Evolutionary conservation across 2,797 vertebrate species (phyloP), one percentile per base, ranked within the genome.

Genomic region (Erpetoichthys calabaricus): DNA sequence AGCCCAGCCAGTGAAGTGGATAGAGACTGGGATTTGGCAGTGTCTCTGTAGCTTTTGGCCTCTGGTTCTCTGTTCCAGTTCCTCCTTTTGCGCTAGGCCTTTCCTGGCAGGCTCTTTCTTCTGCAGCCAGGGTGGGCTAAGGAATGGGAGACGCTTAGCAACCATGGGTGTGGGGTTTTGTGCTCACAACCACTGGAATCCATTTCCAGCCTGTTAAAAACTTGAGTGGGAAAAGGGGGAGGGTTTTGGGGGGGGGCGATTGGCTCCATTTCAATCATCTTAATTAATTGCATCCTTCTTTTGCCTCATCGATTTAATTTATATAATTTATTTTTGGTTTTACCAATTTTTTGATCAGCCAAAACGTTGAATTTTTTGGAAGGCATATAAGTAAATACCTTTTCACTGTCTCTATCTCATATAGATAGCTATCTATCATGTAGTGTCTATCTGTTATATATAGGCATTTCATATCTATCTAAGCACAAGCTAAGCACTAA

Each of bases 41-140:
- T 7, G 3, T 50, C 67, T 53, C n/a, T 65, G 54, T 66, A 61
- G 54, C 61, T 79, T 66, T 77, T 76, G 72, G 74, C 70, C 73
- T 55, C 59, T 6, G 44, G 67, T 45, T 42, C 58, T 47, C 60
- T 41, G n/a, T 62, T 63, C 68, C 0, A 5, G 62, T 55, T 64
- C 65, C 56, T 59, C 57, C 9, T 45, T 57, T 45, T 45, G 58
- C 58, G 50, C 56, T n/a, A 10, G 63, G 56, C 61, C 56, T 65
- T 64, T 53, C 65, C 67, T 64, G 66, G 60, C 64, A 64, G 60
- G 63, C 52, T 51, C 49, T 62, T 47, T 44, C 56, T 58, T 44
- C 51, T 10, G 60, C 65, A 60, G 59, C 0, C 63, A 62, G 61
- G 58, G 60, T 56, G 58, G 56, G 45, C 65, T 67, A 9, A 52